Evolutionary conservation across 2,888 invertebrate species (phyloP), one percentile per base, ranked within the genome.

Genomic region (Catocala sponsa): DNA sequence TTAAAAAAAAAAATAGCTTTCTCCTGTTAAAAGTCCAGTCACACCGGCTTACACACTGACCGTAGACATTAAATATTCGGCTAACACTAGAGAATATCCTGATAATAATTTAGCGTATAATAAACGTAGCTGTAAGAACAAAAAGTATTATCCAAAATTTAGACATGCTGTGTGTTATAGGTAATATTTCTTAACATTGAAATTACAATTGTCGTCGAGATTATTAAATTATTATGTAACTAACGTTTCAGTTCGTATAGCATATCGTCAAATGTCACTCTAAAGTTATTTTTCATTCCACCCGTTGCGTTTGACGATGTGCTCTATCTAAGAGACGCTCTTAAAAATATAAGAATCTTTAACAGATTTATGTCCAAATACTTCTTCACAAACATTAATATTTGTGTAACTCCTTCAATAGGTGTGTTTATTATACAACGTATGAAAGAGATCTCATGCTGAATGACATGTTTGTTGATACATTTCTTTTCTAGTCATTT

Each of bases 71-170:
- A 63, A 80, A 84, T 85, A 86, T 84, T 87, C 84, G 83, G 88
- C 89, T 86, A 82, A 88, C 87, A 87, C 85, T 91, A 87, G 86
- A 84, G 80, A 84, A 83, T 92, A 92, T 85, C 80, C 90, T 81
- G 90, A 92, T 92, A 91, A 92, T 92, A 92, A 92, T 82, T 89
- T 91, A 92, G 91, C 81, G 83, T 92, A 91, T 90, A 87, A 74
- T 84, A 85, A 63, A 86, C 78, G 80, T 91, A 91, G 90, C 69
- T 84, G 66, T 90, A 92, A 93, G 93, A 87, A 90, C 86, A 87
- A 91, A 86, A 94, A 94, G 94, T 94, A 94, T 94, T 94, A 93
- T 90, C 91, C 93, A 92, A 91, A 77, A 87, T 87, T 91, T 92
- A 92, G 92, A 86, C 84, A 91, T 86, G 91, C 91, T 91, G 89